phyloP scores from a whole-genome alignment of 2,113 vertebrate species.

The Seriola quinqueradiata region DNA sequence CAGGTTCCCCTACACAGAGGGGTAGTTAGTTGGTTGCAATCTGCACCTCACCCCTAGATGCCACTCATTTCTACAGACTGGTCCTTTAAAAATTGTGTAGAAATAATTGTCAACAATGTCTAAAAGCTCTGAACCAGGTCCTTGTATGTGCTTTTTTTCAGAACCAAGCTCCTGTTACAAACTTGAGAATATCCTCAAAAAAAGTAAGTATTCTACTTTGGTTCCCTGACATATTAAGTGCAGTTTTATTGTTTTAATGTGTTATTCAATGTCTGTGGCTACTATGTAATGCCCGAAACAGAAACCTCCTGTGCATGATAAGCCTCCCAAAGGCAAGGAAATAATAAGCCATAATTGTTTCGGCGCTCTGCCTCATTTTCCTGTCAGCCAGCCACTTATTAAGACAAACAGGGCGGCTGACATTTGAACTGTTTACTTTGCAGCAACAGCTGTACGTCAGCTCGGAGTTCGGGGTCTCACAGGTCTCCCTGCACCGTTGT shows the following conservation, averaged over 20 bases:
- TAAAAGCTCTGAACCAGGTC: slow-evolving; percentile 32
- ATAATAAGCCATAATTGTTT: slow-evolving; percentile 59
- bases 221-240: background rate
- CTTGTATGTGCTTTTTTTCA: slow-evolving; percentile 75
- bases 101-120: background rate
- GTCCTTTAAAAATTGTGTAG: background rate
- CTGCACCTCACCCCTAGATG: too few relatives aligned
- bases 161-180: slow-evolving; percentile 92
- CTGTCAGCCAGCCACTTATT: slow-evolving; percentile 69
- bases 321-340: slow-evolving; percentile 38
- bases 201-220: slow-evolving; percentile 87
- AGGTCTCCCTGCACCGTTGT: slow-evolving; percentile 96
- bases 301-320: slow-evolving; percentile 29
- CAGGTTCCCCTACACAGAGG: too few relatives aligned
- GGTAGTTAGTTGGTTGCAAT: too few relatives aligned
- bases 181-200: slow-evolving; percentile 97
- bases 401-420: slow-evolving; percentile 74
- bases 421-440: slow-evolving; percentile 78
- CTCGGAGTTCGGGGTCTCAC: slow-evolving; percentile 93
- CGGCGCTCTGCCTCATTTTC: slow-evolving; percentile 63
- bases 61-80: background rate
- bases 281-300: slow-evolving; percentile 24
- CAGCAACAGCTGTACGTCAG: slow-evolving; percentile 98
- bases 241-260: slow-evolving; percentile 38
- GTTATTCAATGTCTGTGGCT: slow-evolving; percentile 15